phyloP scores from a whole-genome alignment of 2,797 vertebrate genomes.

The Sebastiscus albofasciatus region DNA sequence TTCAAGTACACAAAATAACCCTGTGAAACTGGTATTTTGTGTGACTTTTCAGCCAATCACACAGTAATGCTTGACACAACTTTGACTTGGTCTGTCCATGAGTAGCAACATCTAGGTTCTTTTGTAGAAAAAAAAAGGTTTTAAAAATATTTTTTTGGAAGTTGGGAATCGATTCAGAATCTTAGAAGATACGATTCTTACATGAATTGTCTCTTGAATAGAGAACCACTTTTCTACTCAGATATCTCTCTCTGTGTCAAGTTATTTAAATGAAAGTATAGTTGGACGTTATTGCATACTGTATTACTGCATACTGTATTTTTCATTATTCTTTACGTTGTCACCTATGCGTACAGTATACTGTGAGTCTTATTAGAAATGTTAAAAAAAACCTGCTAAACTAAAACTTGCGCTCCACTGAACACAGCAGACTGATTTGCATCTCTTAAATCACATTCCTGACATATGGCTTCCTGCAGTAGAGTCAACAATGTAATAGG shows the following conservation, averaged over 20 bases:
- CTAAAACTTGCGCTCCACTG: neutral
- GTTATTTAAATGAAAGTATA: neutral
- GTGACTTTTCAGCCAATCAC: too few species aligned
- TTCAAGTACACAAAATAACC: too few species aligned
- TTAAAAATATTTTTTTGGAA: neutral
- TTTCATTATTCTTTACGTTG: neutral
- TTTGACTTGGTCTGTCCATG: too few species aligned
- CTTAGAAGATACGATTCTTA: too few species aligned
- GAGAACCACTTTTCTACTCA: neutral
- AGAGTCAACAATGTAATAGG: constrained; percentile 47
- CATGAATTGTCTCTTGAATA: too few species aligned
- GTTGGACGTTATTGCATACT: neutral
- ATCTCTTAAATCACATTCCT: constrained; percentile 45
- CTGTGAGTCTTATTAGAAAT: neutral
- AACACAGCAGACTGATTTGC: constrained; percentile 37
- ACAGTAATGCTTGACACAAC: too few species aligned
- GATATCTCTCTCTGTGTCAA: neutral
- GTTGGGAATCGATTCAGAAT: neutral
- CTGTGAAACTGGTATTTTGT: too few species aligned
- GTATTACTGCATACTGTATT: neutral
- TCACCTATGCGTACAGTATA: neutral
- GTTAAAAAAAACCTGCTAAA: neutral
- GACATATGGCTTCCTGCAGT: constrained; percentile 41
- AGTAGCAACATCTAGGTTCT: too few species aligned
- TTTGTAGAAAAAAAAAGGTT: too few species aligned